Evolutionary conservation across 2,888 invertebrate genomes (phyloP).

Genomic region (Unio pictorum): DNA sequence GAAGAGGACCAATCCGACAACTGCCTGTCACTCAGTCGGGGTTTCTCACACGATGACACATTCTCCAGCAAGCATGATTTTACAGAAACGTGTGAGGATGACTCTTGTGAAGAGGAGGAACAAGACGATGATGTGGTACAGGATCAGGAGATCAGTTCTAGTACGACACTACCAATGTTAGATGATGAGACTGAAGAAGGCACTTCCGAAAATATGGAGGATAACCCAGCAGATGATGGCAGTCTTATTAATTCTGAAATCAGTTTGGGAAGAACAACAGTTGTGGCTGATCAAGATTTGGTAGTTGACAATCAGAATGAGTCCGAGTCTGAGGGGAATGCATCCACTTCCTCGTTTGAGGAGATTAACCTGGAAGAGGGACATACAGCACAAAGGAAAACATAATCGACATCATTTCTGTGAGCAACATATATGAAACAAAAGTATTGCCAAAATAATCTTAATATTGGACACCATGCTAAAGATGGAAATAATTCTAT

Average conservation of each 20-base stretch:
- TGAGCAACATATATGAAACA: no score
- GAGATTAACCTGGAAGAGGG: constrained; percentile 27
- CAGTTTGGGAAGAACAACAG: constrained; percentile 36
- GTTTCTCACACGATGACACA: constrained; percentile 8
- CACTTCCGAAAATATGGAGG: constrained; percentile 5
- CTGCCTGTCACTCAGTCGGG: constrained; percentile 6
- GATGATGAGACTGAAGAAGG: constrained; percentile 6
- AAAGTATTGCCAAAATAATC: no score
- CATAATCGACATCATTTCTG: no score
- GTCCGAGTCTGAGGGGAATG: constrained; percentile 30
- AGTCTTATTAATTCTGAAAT: constrained; percentile 37
- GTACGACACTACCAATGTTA: not conserved
- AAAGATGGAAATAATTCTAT: no score
- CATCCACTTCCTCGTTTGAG: constrained; percentile 47
- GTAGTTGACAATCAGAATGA: constrained; percentile 11
- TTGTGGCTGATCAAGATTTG: constrained; percentile 20
- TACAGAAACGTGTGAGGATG: constrained; percentile 24
- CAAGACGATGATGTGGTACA: constrained; percentile 12
- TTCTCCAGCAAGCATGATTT: constrained; percentile 6
- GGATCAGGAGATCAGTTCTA: constrained; percentile 6
- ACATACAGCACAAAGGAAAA: no score
- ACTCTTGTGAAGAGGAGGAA: not conserved
- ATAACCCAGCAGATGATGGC: constrained; percentile 7
- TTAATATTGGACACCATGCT: no score
- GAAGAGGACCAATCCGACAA: constrained; percentile 16